These are phyloP conservation scores for Aphelinus atriplicis DNA, from an alignment of 1,140 invertebrate genomes.

Conservation along the genomic window DNA sequence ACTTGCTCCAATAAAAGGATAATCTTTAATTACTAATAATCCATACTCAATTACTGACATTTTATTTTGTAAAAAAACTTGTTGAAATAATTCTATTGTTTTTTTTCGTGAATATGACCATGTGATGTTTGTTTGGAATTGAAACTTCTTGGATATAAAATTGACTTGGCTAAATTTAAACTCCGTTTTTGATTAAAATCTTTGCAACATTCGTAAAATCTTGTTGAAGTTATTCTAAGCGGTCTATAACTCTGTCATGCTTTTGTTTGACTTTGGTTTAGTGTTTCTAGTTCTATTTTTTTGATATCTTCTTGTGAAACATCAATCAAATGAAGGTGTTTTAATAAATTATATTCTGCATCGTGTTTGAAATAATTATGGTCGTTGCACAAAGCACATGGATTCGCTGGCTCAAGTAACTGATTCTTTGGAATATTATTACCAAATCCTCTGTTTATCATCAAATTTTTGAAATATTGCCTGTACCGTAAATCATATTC, in stretches of 20 bases:
- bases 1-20: slow-evolving; percentile 46
- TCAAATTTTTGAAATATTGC: not conserved
- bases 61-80: slow-evolving; percentile 4
- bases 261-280: not conserved
- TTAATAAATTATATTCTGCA: not conserved
- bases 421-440: not conserved
- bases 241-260: not conserved
- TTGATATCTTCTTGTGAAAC: not conserved
- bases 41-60: slow-evolving; percentile 15
- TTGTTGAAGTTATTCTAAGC: not conserved
- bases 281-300: not conserved
- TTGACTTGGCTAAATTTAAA: not conserved
- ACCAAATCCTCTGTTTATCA: not conserved
- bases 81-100: slow-evolving; percentile 26
- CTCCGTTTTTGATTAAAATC: not conserved
- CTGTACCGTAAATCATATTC: not conserved
- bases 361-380: not conserved
- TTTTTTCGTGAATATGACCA: slow-evolving; percentile 27
- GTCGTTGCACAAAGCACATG: not conserved
- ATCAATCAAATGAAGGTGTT: not conserved
- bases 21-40: slow-evolving; percentile 33
- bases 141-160: not conserved
- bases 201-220: not conserved
- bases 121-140: slow-evolving; percentile 17
- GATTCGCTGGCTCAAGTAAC: not conserved